Base-by-base conservation (phyloP, 2,888 invertebrate species). In the Gryllus longicercus region DNA sequence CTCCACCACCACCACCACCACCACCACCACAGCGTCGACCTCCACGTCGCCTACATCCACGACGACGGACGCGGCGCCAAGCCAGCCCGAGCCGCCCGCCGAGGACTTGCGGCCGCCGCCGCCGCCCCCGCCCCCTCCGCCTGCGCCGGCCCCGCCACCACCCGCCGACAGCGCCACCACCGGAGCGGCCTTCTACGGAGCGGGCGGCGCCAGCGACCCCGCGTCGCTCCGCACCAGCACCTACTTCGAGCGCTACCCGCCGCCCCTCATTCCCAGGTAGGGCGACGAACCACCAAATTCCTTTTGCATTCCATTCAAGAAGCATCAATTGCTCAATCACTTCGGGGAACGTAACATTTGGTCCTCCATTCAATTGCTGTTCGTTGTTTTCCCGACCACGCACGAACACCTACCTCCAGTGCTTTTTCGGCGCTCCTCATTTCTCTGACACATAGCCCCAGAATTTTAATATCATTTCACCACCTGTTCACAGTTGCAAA, bases 1-100 rank as follows among this genome's bases (percentile, higher is more conserved):
- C 78, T 2, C 51, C n/a, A 50, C 74, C 38, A 51, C 80, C 10
- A 21, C 80, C 77, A 2, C 51, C 38, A 63, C 38, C 21, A 51
- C 80, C 14, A 25, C 76, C 23, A 14, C 23, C 51, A 23, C 63
- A 18, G 50, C 23, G 5, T 50, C 51, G 1, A 77, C 77, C n/a
- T n/a, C 77, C 14, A 2, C 4, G n/a, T 21, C 50, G 75, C 14
- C 63, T 14, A 63, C 63, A 12, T 10, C 63, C 63, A 63, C n/a
- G 63, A 4, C n/a, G 63, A 12, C 51, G 14, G 51, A 51, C 14
- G 51, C 18, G 18, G 2, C 14, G 18, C 18, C 18, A 3, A 2
- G 51, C 51, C 18, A 18, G 12, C n/a, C 63, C 5, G 16, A 63
- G 63, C 16, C 14, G 63, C 63, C 63, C 63, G 3, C 11, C 14